phyloP scores from a whole-genome alignment of 2,888 invertebrate genomes.

The Heliothis peltigera region DNA sequence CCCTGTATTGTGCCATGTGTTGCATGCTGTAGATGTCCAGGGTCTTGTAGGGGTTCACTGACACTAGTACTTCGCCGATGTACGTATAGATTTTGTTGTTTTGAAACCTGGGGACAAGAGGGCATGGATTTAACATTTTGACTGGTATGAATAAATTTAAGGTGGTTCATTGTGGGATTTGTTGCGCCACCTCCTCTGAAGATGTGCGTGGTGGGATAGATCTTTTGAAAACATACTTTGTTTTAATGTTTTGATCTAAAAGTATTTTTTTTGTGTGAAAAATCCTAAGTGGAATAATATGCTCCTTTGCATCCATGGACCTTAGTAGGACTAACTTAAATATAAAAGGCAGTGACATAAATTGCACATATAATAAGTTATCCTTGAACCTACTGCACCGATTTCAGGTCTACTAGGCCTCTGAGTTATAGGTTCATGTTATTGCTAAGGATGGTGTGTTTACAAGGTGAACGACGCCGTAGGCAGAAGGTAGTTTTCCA shows the following conservation, averaged over 20 bases:
- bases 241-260: too few relatives aligned
- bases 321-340: too few relatives aligned
- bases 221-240: too few relatives aligned
- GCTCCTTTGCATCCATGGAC: too few relatives aligned
- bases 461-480: background rate
- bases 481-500: background rate
- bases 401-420: background rate
- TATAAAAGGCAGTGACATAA: too few relatives aligned
- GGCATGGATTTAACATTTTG: constrained; percentile 64
- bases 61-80: constrained; percentile 99
- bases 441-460: background rate
- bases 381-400: background rate
- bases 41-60: constrained; percentile 98
- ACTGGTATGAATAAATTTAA: background rate
- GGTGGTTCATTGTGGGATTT: background rate
- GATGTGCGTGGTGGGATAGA: too few relatives aligned
- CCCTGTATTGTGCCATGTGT: constrained; percentile 96
- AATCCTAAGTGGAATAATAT: too few relatives aligned
- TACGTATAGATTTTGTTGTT: constrained; percentile 98
- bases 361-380: too few relatives aligned
- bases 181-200: too few relatives aligned
- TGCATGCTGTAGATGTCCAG: constrained; percentile 97
- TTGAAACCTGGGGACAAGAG: constrained; percentile 93
- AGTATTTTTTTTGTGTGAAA: too few relatives aligned
- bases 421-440: background rate